Evolutionary conservation across 2,888 invertebrate genomes (phyloP).

Genomic region (Acronicta aceris): DNA sequence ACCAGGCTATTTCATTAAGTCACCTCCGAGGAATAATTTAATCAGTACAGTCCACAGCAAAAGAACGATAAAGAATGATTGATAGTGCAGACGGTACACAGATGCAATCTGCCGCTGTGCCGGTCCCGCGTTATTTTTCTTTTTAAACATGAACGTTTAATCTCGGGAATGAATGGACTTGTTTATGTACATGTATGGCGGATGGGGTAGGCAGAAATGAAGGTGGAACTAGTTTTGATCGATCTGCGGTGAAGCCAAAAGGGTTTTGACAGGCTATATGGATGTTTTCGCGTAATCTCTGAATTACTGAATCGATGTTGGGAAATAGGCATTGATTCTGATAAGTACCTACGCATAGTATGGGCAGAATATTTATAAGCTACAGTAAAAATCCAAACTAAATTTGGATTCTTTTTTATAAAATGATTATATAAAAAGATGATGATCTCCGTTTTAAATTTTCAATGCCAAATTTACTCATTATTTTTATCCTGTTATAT

Average conservation of each 20-base stretch:
- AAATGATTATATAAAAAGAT: too few species aligned
- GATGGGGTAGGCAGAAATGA: conserved; percentile 41
- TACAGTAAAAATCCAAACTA: too few species aligned
- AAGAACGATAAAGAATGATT: conserved; percentile 86
- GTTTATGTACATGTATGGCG: conserved; percentile 55
- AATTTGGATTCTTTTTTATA: too few species aligned
- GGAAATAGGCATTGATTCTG: conserved; percentile 17
- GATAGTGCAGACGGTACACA: conserved; percentile 76
- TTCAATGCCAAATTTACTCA: too few species aligned
- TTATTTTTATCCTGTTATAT: too few species aligned
- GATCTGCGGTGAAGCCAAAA: conserved; percentile 47
- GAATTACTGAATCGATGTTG: conserved; percentile 16
- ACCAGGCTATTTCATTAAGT: conserved; percentile 82
- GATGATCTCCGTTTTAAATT: too few species aligned
- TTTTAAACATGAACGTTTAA: conserved; percentile 61
- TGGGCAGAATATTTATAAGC: background rate
- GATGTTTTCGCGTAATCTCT: conserved; percentile 33
- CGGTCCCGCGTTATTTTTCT: conserved; percentile 56
- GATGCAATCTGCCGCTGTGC: conserved; percentile 71
- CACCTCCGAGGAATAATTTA: conserved; percentile 84
- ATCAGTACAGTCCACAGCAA: conserved; percentile 84
- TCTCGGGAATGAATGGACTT: conserved; percentile 60
- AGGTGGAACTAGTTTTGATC: conserved; percentile 52
- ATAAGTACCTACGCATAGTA: background rate
- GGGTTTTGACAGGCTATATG: conserved; percentile 38